A percentile compares a stretch with the other conserved stretches of the same genome.
Evolutionary conservation across 2,113 vertebrate species (phyloP).

Genomic region (Shinisaurus crocodilurus): DNA sequence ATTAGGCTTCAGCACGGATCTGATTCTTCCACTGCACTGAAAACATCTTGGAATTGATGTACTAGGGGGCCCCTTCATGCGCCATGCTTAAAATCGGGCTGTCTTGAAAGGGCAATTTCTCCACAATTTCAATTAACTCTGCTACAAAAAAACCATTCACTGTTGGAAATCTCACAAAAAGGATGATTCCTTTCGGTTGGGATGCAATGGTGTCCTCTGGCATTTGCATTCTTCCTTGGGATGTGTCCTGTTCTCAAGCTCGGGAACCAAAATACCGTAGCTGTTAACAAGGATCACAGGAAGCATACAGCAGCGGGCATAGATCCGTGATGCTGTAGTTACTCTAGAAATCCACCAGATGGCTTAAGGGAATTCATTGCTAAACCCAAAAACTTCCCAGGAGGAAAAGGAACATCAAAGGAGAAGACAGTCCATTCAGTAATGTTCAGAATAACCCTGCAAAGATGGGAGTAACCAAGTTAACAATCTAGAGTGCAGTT

Average conservation of each 20-base stretch:
- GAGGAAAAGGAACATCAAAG: slow-evolving; percentile 29
- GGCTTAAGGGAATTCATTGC: slow-evolving; percentile 76
- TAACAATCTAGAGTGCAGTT: too few relatives aligned
- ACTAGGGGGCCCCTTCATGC: too few relatives aligned
- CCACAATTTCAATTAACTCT: not conserved
- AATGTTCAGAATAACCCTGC: not conserved
- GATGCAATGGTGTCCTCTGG: not conserved
- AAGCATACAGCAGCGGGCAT: slow-evolving; percentile 58
- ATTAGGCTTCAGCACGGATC: not conserved
- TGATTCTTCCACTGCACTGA: not conserved
- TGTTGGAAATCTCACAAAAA: not conserved
- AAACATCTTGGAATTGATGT: not conserved
- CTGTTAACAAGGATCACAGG: slow-evolving; percentile 50
- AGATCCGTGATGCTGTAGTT: slow-evolving; percentile 68
- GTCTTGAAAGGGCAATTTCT: not conserved
- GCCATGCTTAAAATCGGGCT: not conserved
- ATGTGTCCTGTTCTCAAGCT: not conserved
- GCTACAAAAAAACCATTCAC: too few relatives aligned
- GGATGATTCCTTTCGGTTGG: not conserved
- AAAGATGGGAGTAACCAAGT: too few relatives aligned
- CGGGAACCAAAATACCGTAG: slow-evolving; percentile 35
- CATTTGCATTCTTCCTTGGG: not conserved
- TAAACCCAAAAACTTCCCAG: slow-evolving; percentile 11
- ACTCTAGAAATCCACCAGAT: slow-evolving; percentile 76
- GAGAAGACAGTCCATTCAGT: slow-evolving; percentile 26